phyloP scores from a whole-genome alignment of 2,113 vertebrate genomes.

The Peucedramus taeniatus region DNA sequence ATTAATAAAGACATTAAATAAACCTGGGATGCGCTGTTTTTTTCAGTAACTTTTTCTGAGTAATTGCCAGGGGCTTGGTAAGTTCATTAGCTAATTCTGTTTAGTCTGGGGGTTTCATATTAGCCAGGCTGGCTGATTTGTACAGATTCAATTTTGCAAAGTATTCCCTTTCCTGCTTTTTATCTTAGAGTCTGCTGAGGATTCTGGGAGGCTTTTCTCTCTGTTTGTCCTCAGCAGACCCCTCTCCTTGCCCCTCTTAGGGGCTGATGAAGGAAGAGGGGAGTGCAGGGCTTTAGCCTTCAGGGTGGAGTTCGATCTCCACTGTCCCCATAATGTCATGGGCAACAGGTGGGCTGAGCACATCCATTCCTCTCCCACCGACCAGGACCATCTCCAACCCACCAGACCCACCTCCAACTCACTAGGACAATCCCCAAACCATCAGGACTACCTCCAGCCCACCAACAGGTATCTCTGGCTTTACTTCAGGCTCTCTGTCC shows the following conservation, averaged over 20 bases:
- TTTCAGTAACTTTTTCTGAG: constrained; percentile 43
- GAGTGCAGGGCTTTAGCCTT: neutral
- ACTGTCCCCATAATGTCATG: fast-evolving
- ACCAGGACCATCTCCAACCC: neutral
- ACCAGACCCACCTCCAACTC: neutral
- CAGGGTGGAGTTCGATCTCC: fast-evolving
- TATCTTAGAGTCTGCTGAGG: neutral
- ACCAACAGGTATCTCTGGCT: neutral
- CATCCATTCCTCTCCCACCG: neutral
- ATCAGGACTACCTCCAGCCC: neutral
- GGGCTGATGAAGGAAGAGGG: neutral
- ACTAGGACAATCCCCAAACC: neutral
- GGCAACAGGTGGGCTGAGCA: neutral
- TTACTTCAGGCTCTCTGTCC: neutral
- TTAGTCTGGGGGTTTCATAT: constrained; percentile 39
- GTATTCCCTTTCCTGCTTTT: constrained; percentile 18
- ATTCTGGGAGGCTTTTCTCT: neutral
- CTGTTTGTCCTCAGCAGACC: neutral
- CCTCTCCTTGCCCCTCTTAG: neutral
- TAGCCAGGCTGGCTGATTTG: neutral
- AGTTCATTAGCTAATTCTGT: constrained; percentile 60
- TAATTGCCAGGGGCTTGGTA: constrained; percentile 13
- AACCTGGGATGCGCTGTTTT: constrained; percentile 2
- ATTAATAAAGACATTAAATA: constrained; percentile 71
- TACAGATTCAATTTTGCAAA: constrained; percentile 17